Evolutionary conservation across 1,140 invertebrate genomes (phyloP).

Genomic region (Eriocheir sinensis): DNA sequence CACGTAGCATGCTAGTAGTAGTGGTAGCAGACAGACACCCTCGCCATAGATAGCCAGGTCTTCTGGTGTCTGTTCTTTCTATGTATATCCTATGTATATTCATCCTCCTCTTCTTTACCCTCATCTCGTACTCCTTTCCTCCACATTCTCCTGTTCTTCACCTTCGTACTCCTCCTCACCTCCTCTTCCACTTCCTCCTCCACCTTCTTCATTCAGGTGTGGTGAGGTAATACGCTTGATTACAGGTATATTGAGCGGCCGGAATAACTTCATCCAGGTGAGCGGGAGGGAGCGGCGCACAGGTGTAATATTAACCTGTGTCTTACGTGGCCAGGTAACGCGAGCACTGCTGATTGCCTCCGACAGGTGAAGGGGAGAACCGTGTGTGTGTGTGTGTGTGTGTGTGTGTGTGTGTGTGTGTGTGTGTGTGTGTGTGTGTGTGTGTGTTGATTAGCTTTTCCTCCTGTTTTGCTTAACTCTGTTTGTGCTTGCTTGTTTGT

Average conservation of each 20-base stretch:
- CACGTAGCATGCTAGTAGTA: too few species aligned
- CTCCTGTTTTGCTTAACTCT: background rate
- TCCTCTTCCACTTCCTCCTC: background rate
- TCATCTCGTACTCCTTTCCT: background rate
- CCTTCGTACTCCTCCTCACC: background rate
- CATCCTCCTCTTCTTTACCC: too few species aligned
- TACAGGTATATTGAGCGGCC: background rate
- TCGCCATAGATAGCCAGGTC: too few species aligned
- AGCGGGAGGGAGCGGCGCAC: background rate
- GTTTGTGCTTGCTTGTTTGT: too few species aligned
- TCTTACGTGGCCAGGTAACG: background rate
- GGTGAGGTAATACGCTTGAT: constrained; percentile 3
- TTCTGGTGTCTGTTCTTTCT: too few species aligned
- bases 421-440: too few species aligned
- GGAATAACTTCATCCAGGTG: background rate
- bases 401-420: too few species aligned
- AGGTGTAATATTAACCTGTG: constrained; percentile 15
- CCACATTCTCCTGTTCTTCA: too few species aligned
- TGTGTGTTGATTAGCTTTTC: too few species aligned
- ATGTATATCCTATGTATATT: too few species aligned
- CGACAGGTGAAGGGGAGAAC: background rate
- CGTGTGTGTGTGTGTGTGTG: background rate
- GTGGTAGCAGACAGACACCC: too few species aligned
- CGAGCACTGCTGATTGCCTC: background rate
- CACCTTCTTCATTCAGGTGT: background rate